Percentiles rank a stretch among this genome's conserved stretches.
Conservation (phyloP, 2,888 invertebrate genomes). For the Ferrisia virgata region DNA sequence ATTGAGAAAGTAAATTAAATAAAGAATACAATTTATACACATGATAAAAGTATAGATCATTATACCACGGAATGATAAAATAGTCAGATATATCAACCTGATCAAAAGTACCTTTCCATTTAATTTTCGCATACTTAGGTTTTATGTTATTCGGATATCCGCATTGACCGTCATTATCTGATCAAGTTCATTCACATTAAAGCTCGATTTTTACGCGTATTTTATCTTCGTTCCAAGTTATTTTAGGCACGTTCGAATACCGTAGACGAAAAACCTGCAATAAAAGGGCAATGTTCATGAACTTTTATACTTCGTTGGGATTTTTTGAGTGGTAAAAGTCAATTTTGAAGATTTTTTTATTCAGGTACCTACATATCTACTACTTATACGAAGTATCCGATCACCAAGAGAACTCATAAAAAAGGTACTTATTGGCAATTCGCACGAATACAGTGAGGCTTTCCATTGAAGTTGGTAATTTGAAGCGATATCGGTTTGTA, state of each 20-base stretch:
- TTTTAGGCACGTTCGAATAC: not conserved
- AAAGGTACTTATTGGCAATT: conserved; percentile 1
- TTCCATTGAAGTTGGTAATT: not conserved
- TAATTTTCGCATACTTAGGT: conserved; percentile 9
- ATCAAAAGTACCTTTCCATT: not conserved
- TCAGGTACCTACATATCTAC: not conserved
- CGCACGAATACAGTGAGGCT: not conserved
- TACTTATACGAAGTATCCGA: not conserved
- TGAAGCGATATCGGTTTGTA: not conserved
- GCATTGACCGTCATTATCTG: not conserved
- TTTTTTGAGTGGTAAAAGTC: not conserved
- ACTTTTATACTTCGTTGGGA: not conserved
- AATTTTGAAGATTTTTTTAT: not conserved
- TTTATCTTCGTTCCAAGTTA: not conserved
- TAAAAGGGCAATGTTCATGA: conserved; percentile 15
- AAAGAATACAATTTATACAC: no score
- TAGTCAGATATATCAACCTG: not conserved
- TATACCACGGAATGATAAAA: not conserved
- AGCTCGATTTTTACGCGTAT: conserved; percentile 18
- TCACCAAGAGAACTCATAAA: not conserved
- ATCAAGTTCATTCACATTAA: conserved; percentile 5
- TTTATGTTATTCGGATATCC: conserved; percentile 2
- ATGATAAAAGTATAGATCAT: no score
- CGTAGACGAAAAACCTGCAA: not conserved
- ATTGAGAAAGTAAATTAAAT: no score